Evolutionary conservation across 2,113 vertebrate genomes (phyloP).

Genomic region (Spilogale gracilis): DNA sequence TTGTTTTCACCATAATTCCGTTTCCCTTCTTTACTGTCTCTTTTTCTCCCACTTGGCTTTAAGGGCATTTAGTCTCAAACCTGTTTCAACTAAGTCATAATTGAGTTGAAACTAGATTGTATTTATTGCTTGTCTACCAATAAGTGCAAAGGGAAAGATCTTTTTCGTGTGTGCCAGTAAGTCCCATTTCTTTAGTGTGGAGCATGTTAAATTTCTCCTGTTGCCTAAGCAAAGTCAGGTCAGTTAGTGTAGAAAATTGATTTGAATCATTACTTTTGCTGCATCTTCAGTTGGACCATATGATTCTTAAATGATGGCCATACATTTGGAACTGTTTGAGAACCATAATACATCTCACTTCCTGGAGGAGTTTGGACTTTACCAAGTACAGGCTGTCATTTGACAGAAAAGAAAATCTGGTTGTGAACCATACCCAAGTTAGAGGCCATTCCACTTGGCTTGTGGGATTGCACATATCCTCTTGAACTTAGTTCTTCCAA

Average conservation of each 20-base stretch:
- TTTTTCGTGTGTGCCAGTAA: background rate
- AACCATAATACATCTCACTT: background rate
- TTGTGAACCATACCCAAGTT: background rate
- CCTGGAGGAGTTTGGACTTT: conserved; percentile 16
- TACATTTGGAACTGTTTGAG: conserved; percentile 35
- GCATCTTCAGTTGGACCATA: background rate
- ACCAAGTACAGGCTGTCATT: background rate
- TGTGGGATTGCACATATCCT: background rate
- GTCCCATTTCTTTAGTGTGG: background rate
- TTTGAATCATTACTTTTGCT: background rate
- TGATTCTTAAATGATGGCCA: background rate
- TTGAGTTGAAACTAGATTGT: background rate
- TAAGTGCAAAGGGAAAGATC: background rate
- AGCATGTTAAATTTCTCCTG: background rate
- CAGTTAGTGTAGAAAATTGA: conserved; percentile 40
- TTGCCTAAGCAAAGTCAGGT: conserved; percentile 43
- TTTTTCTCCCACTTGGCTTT: background rate
- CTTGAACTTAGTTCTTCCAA: conserved; percentile 1
- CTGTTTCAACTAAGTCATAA: conserved; percentile 28
- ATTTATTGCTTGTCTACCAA: background rate
- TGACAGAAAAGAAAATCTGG: background rate
- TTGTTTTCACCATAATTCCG: background rate
- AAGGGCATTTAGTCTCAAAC: background rate
- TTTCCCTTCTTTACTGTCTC: background rate
- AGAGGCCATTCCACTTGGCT: background rate